These are phyloP conservation scores for Chrysolina oricalcia DNA, from an alignment of 2,888 invertebrate genomes.

Conservation along the genomic window DNA sequence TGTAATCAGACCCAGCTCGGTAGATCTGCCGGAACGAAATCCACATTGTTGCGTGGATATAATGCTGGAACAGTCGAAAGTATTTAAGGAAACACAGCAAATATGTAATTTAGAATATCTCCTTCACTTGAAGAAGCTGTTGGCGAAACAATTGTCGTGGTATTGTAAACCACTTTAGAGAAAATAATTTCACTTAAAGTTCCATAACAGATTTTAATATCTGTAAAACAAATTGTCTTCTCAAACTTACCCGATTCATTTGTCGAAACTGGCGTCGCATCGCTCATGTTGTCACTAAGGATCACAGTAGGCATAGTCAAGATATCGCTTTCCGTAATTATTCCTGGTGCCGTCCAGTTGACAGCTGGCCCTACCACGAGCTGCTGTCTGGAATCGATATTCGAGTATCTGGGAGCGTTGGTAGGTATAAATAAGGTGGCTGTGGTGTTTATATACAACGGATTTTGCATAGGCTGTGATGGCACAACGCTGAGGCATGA, in stretches of 20 bases:
- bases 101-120: no score
- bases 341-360: constrained; percentile 36
- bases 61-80: no score
- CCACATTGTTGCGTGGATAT: no score
- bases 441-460: constrained; percentile 32
- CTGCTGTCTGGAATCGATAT: background rate
- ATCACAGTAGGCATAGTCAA: constrained; percentile 68
- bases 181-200: no score
- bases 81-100: no score
- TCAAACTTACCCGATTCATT: background rate
- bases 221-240: no score
- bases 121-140: no score
- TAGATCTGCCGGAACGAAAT: no score
- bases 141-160: no score
- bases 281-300: constrained; percentile 50
- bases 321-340: constrained; percentile 64
- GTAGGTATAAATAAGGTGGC: constrained; percentile 29
- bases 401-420: background rate
- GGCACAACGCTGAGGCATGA: constrained; percentile 20
- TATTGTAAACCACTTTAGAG: no score
- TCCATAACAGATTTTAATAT: no score
- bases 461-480: constrained; percentile 33
- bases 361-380: constrained; percentile 37
- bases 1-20: no score
- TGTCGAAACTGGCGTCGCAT: background rate